Base-by-base conservation (phyloP, 1,140 invertebrate species). In the Heliconius congener region DNA sequence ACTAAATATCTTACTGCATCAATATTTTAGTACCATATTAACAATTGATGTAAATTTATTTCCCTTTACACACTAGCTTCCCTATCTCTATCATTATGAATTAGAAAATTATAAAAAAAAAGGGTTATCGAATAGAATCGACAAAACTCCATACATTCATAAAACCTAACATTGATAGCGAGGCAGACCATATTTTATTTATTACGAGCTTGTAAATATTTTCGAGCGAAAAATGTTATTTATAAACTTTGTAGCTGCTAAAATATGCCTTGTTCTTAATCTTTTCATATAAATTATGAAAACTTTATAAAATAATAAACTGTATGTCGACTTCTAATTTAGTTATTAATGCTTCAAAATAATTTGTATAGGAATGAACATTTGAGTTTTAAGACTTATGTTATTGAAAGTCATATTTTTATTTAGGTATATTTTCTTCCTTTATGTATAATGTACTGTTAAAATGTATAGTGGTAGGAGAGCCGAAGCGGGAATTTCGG, bases 201-300 rank as follows among this genome's bases (percentile, higher is more conserved):
- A 23, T 23, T 23, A 23, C 23, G 23, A 23, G 23, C 34, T 71
- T 39, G 71, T 71, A 71, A 71, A 71, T 71, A 71, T 71, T 71
- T 71, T 39, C 71, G 19, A 39, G 19, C 34, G 71, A 34, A 71
- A 71, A 71, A 39, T 71, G 71, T 39, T 71, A 39, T 39, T 71
- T 71, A 71, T 71, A 39, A 71, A 71, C 71, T 71, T 71, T 71
- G 71, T 34, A 71, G 34, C 71, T 71, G 71, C 71, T 71, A 39
- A 71, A 71, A 71, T 71, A 71, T 71, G 18, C 71, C 39, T 71
- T 71, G 71, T 71, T 37, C 34, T 71, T 71, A 71, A 71, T 71
- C 34, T 71, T 39, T 71, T 71, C 60, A 13, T 27, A 66, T 66
- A 66, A 66, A 66, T 66, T 11, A 66, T 13, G 60, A 66, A 27